These are phyloP conservation scores for Drosophila longiperda DNA, from an alignment of 2,888 invertebrate species.

Conservation along the genomic window DNA sequence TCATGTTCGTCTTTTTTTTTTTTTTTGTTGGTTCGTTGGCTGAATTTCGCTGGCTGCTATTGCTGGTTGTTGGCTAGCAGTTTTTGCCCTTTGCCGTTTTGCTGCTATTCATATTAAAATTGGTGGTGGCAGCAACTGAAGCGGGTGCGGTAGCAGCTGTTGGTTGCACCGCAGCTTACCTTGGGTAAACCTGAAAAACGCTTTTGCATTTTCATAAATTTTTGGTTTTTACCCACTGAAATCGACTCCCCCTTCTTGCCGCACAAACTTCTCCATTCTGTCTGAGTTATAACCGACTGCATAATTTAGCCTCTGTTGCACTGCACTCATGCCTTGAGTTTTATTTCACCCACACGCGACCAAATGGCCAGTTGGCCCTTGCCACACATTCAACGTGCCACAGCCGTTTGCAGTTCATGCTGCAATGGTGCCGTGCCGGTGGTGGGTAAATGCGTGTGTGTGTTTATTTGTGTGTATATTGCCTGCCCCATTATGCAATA, in stretches of 20 bases:
- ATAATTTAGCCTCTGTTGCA: slow-evolving; percentile 54
- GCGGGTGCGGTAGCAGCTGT: slow-evolving; percentile 33
- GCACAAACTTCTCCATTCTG: neutral
- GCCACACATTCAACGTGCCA: slow-evolving; percentile 25
- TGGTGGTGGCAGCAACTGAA: slow-evolving; percentile 29
- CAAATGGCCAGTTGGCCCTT: slow-evolving; percentile 9
- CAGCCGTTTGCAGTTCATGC: slow-evolving; percentile 47
- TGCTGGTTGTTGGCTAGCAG: slow-evolving; percentile 43
- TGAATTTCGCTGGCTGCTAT: slow-evolving; percentile 22
- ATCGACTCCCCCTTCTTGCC: slow-evolving; percentile 14
- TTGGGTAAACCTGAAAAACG: slow-evolving; percentile 79
- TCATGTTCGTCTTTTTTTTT: slow-evolving; percentile 59
- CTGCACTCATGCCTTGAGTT: slow-evolving; percentile 47
- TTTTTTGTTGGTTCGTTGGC: slow-evolving; percentile 29
- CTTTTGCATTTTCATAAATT: slow-evolving; percentile 80
- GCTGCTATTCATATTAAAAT: slow-evolving; percentile 75
- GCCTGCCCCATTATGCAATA: slow-evolving; percentile 59
- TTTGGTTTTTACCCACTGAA: slow-evolving; percentile 50
- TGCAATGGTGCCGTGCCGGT: slow-evolving; percentile 31
- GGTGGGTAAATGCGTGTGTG: neutral
- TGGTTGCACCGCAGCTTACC: slow-evolving; percentile 69
- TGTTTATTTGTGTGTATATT: slow-evolving; percentile 3
- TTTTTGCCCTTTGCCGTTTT: slow-evolving; percentile 61
- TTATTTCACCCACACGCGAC: slow-evolving; percentile 27
- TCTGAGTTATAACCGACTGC: slow-evolving; percentile 41